Evolutionary conservation across 1,140 invertebrate species (phyloP).

Genomic region (Brachionus paranguensis): DNA sequence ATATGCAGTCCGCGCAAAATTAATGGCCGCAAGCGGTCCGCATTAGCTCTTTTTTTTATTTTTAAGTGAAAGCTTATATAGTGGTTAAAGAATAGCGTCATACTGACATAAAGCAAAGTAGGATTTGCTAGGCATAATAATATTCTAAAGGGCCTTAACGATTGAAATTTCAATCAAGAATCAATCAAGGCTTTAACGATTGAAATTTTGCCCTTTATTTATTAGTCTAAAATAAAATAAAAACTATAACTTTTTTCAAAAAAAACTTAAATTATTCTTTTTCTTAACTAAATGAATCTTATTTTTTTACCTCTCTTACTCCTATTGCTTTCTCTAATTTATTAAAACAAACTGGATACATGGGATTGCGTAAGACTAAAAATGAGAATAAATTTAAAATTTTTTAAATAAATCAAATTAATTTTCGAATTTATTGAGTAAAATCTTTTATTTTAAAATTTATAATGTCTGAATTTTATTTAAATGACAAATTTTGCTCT

Average conservation of each 20-base stretch:
- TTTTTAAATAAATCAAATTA: not conserved
- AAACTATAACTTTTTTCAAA: not conserved
- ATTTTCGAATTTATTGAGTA: not conserved
- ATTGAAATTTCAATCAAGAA: no score
- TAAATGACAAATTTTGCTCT: not conserved
- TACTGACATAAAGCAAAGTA: not conserved
- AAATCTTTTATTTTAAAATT: not conserved
- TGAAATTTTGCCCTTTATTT: not conserved
- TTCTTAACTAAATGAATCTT: not conserved
- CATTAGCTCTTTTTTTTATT: not conserved
- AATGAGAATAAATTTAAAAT: not conserved
- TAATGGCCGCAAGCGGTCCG: not conserved
- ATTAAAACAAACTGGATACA: not conserved
- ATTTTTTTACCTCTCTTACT: not conserved
- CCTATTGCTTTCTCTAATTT: not conserved
- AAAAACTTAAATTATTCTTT: not conserved
- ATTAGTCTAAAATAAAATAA: not conserved
- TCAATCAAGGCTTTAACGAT: not conserved
- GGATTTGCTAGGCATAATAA: not conserved
- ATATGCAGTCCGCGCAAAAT: not conserved
- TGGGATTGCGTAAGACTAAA: not conserved
- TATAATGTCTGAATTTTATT: not conserved
- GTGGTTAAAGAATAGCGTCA: not conserved
- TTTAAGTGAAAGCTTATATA: no score
- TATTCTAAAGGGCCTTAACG: no score